Conservation (phyloP, 2,113 vertebrate genomes). For the Clarias gariepinus region DNA sequence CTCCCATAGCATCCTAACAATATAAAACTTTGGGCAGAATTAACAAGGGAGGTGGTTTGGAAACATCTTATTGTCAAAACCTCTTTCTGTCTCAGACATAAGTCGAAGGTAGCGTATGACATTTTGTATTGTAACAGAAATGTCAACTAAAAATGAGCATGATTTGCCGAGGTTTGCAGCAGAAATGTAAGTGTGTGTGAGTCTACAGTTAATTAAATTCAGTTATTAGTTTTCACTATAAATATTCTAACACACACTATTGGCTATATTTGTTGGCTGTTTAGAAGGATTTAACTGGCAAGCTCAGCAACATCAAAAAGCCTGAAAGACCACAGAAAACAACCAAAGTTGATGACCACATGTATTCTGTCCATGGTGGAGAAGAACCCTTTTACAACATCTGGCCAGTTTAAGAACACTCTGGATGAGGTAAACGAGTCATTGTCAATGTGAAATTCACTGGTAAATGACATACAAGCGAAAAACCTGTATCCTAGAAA, state of each 20-base stretch:
- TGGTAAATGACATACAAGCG: neutral
- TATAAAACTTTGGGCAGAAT: neutral
- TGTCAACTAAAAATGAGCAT: slow-evolving; percentile 6
- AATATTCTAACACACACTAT: no score
- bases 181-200: neutral
- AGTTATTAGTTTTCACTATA: neutral
- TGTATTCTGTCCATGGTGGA: no score
- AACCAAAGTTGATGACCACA: no score
- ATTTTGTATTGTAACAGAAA: slow-evolving; percentile 11
- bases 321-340: no score
- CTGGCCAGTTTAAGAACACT: no score
- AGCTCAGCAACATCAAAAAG: no score
- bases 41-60: neutral
- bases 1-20: neutral
- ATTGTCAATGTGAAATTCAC: no score
- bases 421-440: no score
- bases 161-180: neutral
- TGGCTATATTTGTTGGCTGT: no score
- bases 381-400: no score
- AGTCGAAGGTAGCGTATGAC: neutral
- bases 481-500: neutral
- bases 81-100: neutral
- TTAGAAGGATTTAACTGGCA: no score
- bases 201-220: neutral
- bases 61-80: neutral